Base-by-base conservation (phyloP, 2,888 invertebrate species). In the Timema cristinae region DNA sequence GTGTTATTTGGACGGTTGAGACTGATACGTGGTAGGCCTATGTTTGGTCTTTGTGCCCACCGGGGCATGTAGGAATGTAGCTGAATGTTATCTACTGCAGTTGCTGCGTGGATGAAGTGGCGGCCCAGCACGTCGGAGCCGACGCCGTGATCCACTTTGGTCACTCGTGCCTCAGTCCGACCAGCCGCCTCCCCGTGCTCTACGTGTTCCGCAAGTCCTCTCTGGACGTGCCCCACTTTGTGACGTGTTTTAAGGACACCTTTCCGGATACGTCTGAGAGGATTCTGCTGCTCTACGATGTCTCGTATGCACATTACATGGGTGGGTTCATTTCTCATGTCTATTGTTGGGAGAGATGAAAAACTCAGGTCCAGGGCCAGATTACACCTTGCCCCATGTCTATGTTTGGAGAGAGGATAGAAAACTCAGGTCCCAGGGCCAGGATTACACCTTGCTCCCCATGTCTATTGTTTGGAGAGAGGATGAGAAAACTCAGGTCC, bases 61-160 rank as follows among this genome's bases (percentile, higher is more conserved):
- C n/a, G n/a, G n/a, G 1, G 32, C 32, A 32, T 32, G 32, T 32
- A 32, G 32, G 32, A 32, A 32, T 32, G 32, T 32, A 32, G 32
- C 32, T 32, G 32, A 32, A 32, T 32, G 32, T 32, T 32, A 32
- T 32, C 32, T 76, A 81, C 16, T 10, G 5, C 56, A 95, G 95
- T 81, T 96, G 95, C 81, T 96, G 96, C 81, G 89, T 94, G 5
- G 95, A 96, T 82, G 92, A 92, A 78, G 89, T 97, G 51, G 92
- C 96, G 2, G 95, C 97, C 0, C 90, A 92, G 81, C 98, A 98
- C 82, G 89, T 94, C 7, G 85, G 88, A 72, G 91, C 92, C 0
- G 93, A 97, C 82, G 90, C 91, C 50, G 84, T 98, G 4, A 87
- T 98, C 71, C 98, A 98, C 82, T 98, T 93, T 82, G 98, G 98